Evolutionary conservation across 2,113 vertebrate species (phyloP), one percentile per base, ranked within the genome.

Genomic region (Aleadryas rufinucha): DNA sequence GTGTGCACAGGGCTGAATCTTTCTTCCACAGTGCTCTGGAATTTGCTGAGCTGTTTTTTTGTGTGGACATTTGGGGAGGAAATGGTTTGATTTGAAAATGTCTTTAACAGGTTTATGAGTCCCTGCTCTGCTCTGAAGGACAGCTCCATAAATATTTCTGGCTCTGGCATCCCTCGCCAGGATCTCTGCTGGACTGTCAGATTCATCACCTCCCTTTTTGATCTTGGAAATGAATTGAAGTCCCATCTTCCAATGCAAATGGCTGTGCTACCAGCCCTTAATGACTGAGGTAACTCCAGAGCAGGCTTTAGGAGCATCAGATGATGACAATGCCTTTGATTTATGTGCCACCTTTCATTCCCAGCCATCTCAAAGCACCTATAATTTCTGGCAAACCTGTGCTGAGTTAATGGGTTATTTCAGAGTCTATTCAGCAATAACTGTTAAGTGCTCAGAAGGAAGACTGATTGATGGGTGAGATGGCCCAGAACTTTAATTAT

Each of bases 401-500:
- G 78, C 77, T 28, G 68, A 85, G 63, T 83, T 94, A 93, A 90
- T 93, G 85, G 47, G 42, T 87, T 96, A 78, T 91, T 87, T 94
- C 93, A 81, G 72, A 87, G 50, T 80, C 87, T 83, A 33, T 83
- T 91, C 89, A 68, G 90, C 92, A 95, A 91, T 97, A 95, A 95
- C 95, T 90, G 88, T 85, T 83, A 80, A 95, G 59, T 77, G 74
- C 52, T 95, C 65, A 94, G 80, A 91, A 92, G 74, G 68, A 94
- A 89, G 90, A 90, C 52, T 95, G 92, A 93, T 53, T 86, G 90
- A 93, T 95, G 89, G 33, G 68, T 94, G 85, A 96, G 72, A 91
- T 89, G 78, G 91, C 96, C 52, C 52, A 91, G 81, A 86, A 92
- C 83, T 96, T 95, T 90, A 95, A 91, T 96, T 93, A 92, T 53